Evolutionary conservation across 2,888 invertebrate species (phyloP).

Genomic region (Galerucella calmariensis): DNA sequence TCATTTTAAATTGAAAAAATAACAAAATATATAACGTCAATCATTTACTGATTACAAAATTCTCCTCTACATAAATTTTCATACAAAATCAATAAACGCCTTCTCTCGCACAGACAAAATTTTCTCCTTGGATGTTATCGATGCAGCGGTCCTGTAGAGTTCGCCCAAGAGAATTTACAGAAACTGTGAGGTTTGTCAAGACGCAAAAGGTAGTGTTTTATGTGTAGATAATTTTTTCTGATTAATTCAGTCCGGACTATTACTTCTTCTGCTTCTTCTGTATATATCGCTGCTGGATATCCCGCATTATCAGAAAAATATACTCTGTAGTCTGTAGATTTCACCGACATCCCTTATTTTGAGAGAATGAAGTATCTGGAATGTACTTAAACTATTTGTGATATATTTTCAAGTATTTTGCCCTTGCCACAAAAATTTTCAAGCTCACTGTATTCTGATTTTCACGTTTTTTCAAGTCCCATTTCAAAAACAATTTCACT

Average conservation of each 20-base stretch:
- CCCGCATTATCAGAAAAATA: too few species aligned
- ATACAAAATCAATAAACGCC: background rate
- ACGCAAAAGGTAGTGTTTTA: too few species aligned
- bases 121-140: constrained; percentile 21
- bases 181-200: background rate
- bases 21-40: background rate
- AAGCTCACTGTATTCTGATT: too few species aligned
- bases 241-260: too few species aligned
- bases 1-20: constrained; percentile 1
- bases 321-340: too few species aligned
- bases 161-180: background rate
- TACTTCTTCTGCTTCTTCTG: too few species aligned
- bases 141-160: constrained; percentile 20
- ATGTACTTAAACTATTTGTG: too few species aligned
- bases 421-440: too few species aligned
- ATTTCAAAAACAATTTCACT: background rate
- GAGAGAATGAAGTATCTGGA: too few species aligned
- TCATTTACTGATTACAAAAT: background rate
- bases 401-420: too few species aligned
- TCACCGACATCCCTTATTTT: too few species aligned
- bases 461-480: background rate
- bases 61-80: background rate
- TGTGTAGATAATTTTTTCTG: background rate
- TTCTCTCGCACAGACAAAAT: background rate
- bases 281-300: too few species aligned